Evolutionary conservation across 1,140 invertebrate genomes (phyloP), one percentile per base, ranked within the genome.

Genomic region (Heliothis virescens): DNA sequence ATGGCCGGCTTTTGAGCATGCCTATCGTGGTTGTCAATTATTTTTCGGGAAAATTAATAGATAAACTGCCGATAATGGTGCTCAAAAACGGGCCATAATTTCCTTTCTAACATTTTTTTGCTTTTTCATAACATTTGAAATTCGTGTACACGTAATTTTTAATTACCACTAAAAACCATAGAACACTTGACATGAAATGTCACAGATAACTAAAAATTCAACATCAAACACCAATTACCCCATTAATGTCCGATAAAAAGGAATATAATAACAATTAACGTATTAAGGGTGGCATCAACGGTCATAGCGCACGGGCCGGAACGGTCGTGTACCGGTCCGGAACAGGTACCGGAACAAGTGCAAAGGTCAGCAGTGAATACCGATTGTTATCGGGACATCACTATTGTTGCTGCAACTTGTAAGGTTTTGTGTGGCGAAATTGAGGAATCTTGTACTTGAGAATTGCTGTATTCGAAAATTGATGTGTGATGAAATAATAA

Each of bases 281-380:
- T 18, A 12, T 65, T 65, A 77, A 29, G 60, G 62, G 75, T 67
- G 75, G 52, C 52, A 71, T 79, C 75, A 82, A 85, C 80, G 80
- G 83, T 65, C 83, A 82, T 85, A 82, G 57, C 16, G 79, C 75
- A 85, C 81, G 55, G 13, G 53, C 69, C 81, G 83, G 79, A 82
- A 82, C 79, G 59, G 60, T 55, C 79, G 50, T 65, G 67, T 75
- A 79, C 53, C 80, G 57, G 79, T 79, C 77, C 74, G 80, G 80
- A 82, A 84, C 53, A 80, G 60, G 48, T 34, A 74, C 71, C 80
- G 78, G 80, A 82, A 84, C 79, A 84, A 57, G 77, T 79, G 55
- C 34, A 79, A 79, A 83, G 82, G 82, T 83, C 82, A 75, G 59
- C 18, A 18, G 18, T 18, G 72, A 59, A 60, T 29, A 57, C 59